Evolutionary conservation across 1,140 invertebrate genomes (phyloP), one percentile per base, ranked within the genome.

Genomic region (Zaprionus gabonicus): DNA sequence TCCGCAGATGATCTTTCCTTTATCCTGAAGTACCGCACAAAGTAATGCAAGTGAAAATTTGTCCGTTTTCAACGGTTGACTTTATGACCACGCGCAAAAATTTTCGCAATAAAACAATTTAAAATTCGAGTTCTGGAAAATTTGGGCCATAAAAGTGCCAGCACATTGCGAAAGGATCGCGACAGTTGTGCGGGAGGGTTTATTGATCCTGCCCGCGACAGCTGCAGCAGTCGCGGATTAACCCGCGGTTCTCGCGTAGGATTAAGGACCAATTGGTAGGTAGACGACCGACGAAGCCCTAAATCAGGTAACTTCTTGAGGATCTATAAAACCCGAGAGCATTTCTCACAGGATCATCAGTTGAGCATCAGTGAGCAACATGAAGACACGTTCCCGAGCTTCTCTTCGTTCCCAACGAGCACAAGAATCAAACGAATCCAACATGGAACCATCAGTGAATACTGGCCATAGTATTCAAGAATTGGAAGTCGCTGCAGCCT

Each of bases 401-500:
- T 46, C 41, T 17, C n/a, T 9, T 3, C n/a, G 7, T 17, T 46
- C 41, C 1, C 41, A 46, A 46, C 15, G 6, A 46, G 4, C 38
- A n/a, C 15, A 2, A 46, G 4, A 15, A n/a, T 41, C 15, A n/a
- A 41, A 51, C 7, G 13, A 65, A 17, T 23, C 31, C 12, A 7
- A 46, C 6, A 17, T 17, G n/a, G 41, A n/a, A 17, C 9, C 46
- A 6, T 0, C 4, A 41, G 38, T 25, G 10, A 55, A 3, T 12
- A 53, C 2, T 44, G 60, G 13, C 23, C 41, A 88, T 25, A 70
- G 55, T 55, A 49, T 78, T 3, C 15, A 74, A 13, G 84, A 88
- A n/a, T 9, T 91, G n/a, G 90, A 84, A 51, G 88, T 90, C 0
- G 88, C 88, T 2, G 55, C 80, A 0, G 90, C 84, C 1, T 55